Base-by-base conservation (phyloP, 2,888 invertebrate species). In the Chironomus tentans region DNA sequence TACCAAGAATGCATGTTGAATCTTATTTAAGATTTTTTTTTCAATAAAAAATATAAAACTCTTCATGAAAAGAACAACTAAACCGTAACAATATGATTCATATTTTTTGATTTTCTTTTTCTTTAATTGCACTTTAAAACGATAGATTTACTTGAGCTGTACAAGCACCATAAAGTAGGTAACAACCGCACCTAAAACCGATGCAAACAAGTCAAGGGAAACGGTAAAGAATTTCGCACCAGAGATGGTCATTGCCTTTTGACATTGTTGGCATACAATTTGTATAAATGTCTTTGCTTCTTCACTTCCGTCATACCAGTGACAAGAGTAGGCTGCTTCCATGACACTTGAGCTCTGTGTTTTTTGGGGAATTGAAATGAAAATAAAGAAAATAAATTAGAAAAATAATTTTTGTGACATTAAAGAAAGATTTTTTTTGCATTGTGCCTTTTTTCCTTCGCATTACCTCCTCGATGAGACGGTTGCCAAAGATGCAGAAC, bases 101-200 rank as follows among this genome's bases (percentile, higher is more conserved):
- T 15, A 13, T 56, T 15, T 56, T 56, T 18, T 7, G 10, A 21
- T 65, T 65, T 65, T 65, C 21, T 22, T 24, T 21, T 68, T 75
- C 28, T 38, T 70, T 61, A 70, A 68, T 75, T 62, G 61, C 62
- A 24, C 24, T 48, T 69, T 69, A 15, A 28, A n/a, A 38, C 48
- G 61, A 38, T n/a, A 28, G 18, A 75, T 83, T 85, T 88, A 94
- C 82, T 93, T 93, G 81, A 94, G 88, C 83, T 94, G 94, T 73
- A 94, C 93, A 87, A 94, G 85, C 85, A 94, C 94, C 94, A 94
- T 94, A 87, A 94, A 94, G 85, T 94, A 94, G 38, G 94, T 94
- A 0, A 94, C 94, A 4, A 92, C 92, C 56, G 94, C 94, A 78
- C 94, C 94, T 50, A 94, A 87, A 12, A 94, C 94, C 93, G 94